phyloP scores from a whole-genome alignment of 1,140 invertebrate genomes.

The Cephus cinctus region DNA sequence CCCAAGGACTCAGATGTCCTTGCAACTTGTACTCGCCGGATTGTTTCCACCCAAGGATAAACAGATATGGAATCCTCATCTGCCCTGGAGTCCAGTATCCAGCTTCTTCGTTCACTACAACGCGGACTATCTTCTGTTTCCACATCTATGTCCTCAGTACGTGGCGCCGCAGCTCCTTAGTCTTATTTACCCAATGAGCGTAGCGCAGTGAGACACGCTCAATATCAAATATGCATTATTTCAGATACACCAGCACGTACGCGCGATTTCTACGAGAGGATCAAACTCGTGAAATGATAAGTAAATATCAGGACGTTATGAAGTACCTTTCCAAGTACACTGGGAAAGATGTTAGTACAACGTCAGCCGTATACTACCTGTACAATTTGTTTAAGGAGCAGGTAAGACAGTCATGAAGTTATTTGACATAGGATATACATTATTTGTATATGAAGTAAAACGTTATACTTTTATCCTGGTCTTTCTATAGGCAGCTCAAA shows the following conservation, averaged over 20 bases:
- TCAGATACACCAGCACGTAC: slow-evolving; percentile 36
- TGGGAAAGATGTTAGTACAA: slow-evolving; percentile 36
- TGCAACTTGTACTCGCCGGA: slow-evolving; percentile 69
- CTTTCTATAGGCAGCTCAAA: slow-evolving; percentile 38
- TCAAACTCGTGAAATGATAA: slow-evolving; percentile 25
- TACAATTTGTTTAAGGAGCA: slow-evolving; percentile 48
- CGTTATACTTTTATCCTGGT: slow-evolving; percentile 2
- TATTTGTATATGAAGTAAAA: not conserved
- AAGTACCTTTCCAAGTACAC: slow-evolving; percentile 39
- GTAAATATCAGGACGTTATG: slow-evolving; percentile 38
- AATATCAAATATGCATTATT: slow-evolving; percentile 5
- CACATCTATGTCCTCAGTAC: slow-evolving; percentile 42
- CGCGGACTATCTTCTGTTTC: slow-evolving; percentile 41
- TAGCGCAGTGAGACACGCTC: not conserved
- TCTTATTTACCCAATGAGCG: not conserved
- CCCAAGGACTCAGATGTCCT: slow-evolving; percentile 70
- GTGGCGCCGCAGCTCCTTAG: slow-evolving; percentile 11
- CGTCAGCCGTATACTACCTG: slow-evolving; percentile 33
- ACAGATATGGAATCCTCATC: slow-evolving; percentile 61
- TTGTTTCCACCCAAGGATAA: slow-evolving; percentile 61
- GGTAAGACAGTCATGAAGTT: slow-evolving; percentile 22
- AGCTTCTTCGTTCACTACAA: slow-evolving; percentile 25
- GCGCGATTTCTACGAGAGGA: slow-evolving; percentile 22
- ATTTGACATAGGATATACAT: not conserved
- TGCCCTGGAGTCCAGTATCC: slow-evolving; percentile 68